These are phyloP conservation scores for Drosophila paulistorum DNA, from an alignment of 1,140 invertebrate species.

Conservation along the genomic window DNA sequence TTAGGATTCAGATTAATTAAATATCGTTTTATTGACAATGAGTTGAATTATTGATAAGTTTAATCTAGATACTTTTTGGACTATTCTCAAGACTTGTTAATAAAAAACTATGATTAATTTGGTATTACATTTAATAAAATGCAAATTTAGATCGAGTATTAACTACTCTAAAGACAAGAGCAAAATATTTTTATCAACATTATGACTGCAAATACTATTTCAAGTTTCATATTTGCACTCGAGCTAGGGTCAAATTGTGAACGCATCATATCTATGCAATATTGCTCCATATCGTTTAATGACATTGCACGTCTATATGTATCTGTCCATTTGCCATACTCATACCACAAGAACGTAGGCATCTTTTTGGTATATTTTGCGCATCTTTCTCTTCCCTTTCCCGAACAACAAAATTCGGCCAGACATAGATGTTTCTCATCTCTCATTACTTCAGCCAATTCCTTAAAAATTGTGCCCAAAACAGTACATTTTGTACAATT, in stretches of 20 bases:
- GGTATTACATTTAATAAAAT: too few relatives aligned
- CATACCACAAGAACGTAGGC: background rate
- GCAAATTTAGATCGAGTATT: too few relatives aligned
- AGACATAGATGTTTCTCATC: background rate
- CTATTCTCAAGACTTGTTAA: too few relatives aligned
- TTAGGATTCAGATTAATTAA: too few relatives aligned
- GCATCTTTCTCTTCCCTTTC: background rate
- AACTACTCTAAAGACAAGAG: too few relatives aligned
- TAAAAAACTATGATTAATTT: too few relatives aligned
- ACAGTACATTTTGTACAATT: background rate
- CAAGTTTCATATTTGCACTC: background rate
- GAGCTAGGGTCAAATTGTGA: background rate
- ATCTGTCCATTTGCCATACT: background rate
- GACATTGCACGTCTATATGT: background rate
- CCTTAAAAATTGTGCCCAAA: background rate
- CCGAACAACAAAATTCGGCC: background rate
- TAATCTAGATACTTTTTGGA: too few relatives aligned
- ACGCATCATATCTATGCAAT: background rate
- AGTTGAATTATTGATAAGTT: too few relatives aligned
- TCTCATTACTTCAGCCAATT: constrained; percentile 6
- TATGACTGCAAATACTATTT: too few relatives aligned
- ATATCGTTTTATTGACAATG: too few relatives aligned
- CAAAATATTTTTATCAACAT: too few relatives aligned
- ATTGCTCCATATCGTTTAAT: background rate
- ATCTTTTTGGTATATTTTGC: background rate